A percentile compares a stretch with the other conserved stretches of the same genome.
Evolutionary conservation across 2,888 invertebrate genomes (phyloP).

Genomic region (Leistus spinibarbis): DNA sequence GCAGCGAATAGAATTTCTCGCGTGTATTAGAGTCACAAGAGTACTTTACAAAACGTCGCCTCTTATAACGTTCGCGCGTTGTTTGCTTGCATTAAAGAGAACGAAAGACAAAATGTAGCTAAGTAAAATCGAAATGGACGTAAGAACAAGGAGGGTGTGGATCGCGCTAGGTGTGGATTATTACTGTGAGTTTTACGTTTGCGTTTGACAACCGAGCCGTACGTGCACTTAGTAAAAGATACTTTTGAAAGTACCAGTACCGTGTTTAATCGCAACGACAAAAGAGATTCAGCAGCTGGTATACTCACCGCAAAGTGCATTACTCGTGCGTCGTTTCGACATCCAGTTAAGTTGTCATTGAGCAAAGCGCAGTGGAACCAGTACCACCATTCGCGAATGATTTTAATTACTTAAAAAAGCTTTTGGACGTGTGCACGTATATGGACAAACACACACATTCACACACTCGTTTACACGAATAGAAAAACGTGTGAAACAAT

Average conservation of each 20-base stretch:
- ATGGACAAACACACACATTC: not conserved
- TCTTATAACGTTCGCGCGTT: not conserved
- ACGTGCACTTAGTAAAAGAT: constrained; percentile 24
- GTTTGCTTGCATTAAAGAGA: not conserved
- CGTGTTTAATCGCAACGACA: not conserved
- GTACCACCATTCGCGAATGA: not conserved
- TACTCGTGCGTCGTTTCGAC: not conserved
- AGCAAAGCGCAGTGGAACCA: not conserved
- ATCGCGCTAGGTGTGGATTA: constrained; percentile 19
- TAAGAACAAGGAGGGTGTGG: not conserved
- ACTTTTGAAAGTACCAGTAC: constrained; percentile 7
- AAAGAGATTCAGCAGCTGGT: not conserved
- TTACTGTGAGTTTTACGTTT: constrained; percentile 24
- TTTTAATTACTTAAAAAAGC: constrained; percentile 13
- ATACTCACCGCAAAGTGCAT: constrained; percentile 3
- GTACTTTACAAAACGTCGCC: constrained; percentile 15
- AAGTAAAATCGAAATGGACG: not conserved
- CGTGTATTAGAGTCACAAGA: not conserved
- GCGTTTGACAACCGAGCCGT: constrained; percentile 15
- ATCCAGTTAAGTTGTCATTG: not conserved
- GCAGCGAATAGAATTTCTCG: constrained; percentile 3
- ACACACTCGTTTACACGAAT: not conserved
- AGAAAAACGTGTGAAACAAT: not conserved
- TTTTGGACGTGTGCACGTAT: not conserved
- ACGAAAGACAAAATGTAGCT: constrained; percentile 8